Conservation (phyloP, 2,113 vertebrate genomes). For the Muntiacus reevesi region DNA sequence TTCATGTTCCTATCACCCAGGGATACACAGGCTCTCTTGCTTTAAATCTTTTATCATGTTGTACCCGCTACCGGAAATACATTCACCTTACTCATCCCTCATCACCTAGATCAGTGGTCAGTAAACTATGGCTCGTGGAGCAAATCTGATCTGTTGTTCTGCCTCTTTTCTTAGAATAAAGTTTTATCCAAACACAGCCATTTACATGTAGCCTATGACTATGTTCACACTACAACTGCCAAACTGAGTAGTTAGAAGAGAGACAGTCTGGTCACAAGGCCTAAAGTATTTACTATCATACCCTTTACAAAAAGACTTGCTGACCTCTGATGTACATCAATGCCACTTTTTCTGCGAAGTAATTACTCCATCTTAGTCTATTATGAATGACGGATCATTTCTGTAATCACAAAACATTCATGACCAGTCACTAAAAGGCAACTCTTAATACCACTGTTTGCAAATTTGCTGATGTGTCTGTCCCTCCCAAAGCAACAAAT, state of each 20-base stretch:
- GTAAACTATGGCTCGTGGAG: neutral
- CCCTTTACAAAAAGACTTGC: neutral
- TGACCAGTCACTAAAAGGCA: neutral
- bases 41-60: neutral
- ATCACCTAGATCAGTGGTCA: neutral
- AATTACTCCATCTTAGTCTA: neutral
- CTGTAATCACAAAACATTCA: neutral
- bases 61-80: neutral
- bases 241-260: neutral
- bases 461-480: neutral
- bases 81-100: neutral
- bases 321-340: neutral
- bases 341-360: neutral
- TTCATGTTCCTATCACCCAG: neutral
- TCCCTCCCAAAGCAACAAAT: neutral
- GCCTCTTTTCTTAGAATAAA: neutral
- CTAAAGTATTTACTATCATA: neutral
- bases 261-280: neutral
- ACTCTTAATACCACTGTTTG: neutral
- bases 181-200: neutral
- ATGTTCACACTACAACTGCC: neutral
- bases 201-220: neutral
- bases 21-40: neutral
- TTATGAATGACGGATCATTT: neutral
- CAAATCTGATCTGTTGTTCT: neutral